phyloP scores from a whole-genome alignment of 1,140 invertebrate genomes.

The Cataglyphis hispanica region DNA sequence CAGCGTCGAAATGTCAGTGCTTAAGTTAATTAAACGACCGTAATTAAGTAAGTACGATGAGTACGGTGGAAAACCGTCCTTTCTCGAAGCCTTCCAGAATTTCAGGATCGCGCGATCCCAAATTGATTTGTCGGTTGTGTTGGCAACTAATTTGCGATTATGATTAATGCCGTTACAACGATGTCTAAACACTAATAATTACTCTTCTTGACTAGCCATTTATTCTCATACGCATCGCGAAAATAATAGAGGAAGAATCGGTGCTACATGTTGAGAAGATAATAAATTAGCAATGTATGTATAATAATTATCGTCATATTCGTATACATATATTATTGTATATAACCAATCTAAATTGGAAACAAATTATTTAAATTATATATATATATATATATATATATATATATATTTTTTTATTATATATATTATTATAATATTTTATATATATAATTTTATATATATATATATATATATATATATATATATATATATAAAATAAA shows the following conservation, averaged over 20 bases:
- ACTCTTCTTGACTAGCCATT: neutral
- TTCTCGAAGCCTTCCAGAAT: neutral
- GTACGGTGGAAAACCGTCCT: neutral
- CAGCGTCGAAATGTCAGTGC: constrained; percentile 40
- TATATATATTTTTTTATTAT: too few relatives aligned
- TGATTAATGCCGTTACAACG: constrained; percentile 2
- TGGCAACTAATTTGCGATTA: neutral
- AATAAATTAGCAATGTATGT: neutral
- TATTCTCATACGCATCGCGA: neutral
- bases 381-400: too few relatives aligned
- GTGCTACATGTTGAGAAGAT: neutral
- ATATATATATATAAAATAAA: too few relatives aligned
- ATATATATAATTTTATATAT: too few relatives aligned
- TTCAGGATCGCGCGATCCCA: neutral
- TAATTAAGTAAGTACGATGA: neutral
- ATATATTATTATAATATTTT: too few relatives aligned
- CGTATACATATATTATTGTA: too few relatives aligned
- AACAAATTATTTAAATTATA: constrained; percentile 4
- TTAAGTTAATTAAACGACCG: neutral
- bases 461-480: too few relatives aligned
- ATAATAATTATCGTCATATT: neutral
- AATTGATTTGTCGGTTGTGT: neutral
- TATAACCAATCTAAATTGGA: neutral
- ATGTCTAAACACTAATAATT: constrained; percentile 12
- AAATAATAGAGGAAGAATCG: neutral